These are phyloP conservation scores for Mus pahari DNA, from an alignment of 2,113 vertebrate species.

Conservation along the genomic window DNA sequence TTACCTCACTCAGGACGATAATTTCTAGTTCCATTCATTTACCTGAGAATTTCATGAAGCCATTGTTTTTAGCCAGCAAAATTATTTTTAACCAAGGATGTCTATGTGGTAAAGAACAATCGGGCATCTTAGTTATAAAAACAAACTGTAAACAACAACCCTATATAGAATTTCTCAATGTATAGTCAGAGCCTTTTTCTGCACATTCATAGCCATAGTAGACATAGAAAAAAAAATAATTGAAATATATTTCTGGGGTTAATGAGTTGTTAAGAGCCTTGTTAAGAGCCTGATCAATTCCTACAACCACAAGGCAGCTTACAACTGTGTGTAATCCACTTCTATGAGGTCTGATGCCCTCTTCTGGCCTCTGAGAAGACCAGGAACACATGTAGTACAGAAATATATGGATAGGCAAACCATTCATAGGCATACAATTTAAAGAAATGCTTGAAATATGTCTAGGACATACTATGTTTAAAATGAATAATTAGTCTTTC, in stretches of 20 bases:
- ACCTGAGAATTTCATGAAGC: too few species aligned
- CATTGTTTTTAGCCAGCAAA: not conserved
- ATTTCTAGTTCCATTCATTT: too few species aligned
- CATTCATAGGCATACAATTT: not conserved
- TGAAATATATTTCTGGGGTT: not conserved
- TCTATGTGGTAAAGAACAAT: constrained; percentile 43
- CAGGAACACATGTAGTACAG: not conserved
- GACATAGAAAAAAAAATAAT: not conserved
- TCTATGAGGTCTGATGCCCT: not conserved
- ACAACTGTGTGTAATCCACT: not conserved
- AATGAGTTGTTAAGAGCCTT: not conserved
- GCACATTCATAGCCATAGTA: not conserved
- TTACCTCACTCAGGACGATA: too few species aligned
- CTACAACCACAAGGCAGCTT: not conserved
- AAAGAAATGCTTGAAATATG: not conserved
- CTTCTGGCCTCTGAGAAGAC: not conserved
- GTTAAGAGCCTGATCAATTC: not conserved
- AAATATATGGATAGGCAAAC: not conserved
- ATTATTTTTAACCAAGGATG: not conserved
- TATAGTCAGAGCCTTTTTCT: constrained; percentile 44
- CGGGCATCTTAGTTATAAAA: not conserved
- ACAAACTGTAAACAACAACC: not conserved
- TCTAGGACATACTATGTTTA: constrained; percentile 33
- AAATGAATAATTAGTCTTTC: constrained; percentile 34
- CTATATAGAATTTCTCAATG: not conserved